These are phyloP conservation scores for Azemiops feae DNA, from an alignment of 2,113 vertebrate genomes.

Conservation along the genomic window DNA sequence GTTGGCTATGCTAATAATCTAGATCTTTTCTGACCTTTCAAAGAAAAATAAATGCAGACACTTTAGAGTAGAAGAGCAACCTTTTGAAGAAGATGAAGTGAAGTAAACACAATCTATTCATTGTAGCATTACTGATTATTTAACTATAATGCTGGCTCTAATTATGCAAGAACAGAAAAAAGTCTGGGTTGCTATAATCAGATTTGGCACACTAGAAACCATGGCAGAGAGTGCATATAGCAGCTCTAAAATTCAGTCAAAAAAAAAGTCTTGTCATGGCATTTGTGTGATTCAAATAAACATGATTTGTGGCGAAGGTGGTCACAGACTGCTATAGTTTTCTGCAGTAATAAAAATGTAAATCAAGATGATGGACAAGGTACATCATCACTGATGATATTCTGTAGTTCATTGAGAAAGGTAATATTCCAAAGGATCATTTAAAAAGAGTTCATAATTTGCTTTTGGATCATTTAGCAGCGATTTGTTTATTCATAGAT, in stretches of 20 bases:
- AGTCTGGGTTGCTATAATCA: background rate
- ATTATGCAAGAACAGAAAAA: background rate
- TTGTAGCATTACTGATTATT: background rate
- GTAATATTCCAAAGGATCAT: background rate
- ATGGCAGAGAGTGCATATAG: background rate
- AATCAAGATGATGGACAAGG: background rate
- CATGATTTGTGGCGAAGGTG: background rate
- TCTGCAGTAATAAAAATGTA: background rate
- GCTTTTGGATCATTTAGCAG: background rate
- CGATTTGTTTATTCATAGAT: background rate
- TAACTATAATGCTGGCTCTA: background rate
- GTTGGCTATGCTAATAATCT: background rate
- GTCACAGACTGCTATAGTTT: background rate
- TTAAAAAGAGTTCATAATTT: background rate
- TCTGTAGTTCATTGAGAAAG: background rate
- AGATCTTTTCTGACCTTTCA: background rate
- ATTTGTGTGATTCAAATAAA: background rate
- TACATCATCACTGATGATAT: background rate
- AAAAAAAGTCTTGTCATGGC: background rate
- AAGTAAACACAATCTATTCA: background rate
- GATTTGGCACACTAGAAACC: background rate
- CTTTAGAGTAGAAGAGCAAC: background rate
- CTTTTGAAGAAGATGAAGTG: background rate
- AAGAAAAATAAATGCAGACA: background rate
- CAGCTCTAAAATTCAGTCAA: background rate